Percentiles rank a stretch among this genome's conserved stretches.
Evolutionary conservation across 2,888 invertebrate species (phyloP).

Genomic region (Drosophila phalerata): DNA sequence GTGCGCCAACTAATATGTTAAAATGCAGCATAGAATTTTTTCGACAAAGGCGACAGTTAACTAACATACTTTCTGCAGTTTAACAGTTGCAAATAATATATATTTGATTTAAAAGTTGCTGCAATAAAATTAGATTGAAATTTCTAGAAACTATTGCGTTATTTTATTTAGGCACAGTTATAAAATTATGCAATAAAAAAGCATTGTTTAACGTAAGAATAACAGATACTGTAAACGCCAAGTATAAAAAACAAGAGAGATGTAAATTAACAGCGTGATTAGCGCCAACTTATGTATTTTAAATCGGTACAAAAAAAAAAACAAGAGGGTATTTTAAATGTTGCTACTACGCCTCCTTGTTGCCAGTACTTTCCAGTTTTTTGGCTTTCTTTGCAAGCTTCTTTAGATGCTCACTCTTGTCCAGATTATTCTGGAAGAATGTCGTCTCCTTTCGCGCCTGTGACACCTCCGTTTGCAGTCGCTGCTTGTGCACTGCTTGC

Average conservation of each 20-base stretch:
- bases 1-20: background rate
- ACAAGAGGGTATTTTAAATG: background rate
- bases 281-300: constrained; percentile 42
- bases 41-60: constrained; percentile 28
- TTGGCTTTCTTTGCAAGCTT: constrained; percentile 79
- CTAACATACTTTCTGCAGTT: constrained; percentile 50
- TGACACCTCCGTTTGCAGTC: constrained; percentile 93
- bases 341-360: constrained; percentile 16
- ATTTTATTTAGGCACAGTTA: too few relatives aligned
- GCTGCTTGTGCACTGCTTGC: constrained; percentile 94
- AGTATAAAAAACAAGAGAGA: too few relatives aligned
- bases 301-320: background rate
- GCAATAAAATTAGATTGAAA: too few relatives aligned
- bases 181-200: too few relatives aligned
- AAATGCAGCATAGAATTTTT: too few relatives aligned
- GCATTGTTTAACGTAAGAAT: too few relatives aligned
- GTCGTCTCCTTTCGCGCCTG: constrained; percentile 96
- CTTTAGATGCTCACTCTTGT: constrained; percentile 90
- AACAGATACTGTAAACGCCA: too few relatives aligned
- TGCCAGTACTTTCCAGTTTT: constrained; percentile 35
- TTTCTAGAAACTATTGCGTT: too few relatives aligned
- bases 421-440: constrained; percentile 93
- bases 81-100: constrained; percentile 29
- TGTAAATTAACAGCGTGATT: background rate
- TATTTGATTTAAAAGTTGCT: too few relatives aligned